Evolutionary conservation across 53 echinoderm and acorn worm species (phyloP), one percentile per base, ranked within the genome.

Genomic region (Holothuria leucospilota): DNA sequence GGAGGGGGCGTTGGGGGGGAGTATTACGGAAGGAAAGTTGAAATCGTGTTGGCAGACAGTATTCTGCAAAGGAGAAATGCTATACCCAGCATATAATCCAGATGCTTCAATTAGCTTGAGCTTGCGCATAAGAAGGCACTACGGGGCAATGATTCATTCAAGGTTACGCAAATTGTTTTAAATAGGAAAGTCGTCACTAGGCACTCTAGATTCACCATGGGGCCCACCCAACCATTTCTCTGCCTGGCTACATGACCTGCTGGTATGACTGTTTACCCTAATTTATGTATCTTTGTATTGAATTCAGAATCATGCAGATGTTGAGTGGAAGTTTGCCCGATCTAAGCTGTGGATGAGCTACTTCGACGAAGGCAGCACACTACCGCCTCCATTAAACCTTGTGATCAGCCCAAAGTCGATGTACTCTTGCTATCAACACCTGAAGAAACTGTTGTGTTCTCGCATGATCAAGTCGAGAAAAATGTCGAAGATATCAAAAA

Each of bases 281-380:
- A 67, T 34, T 28, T 11, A 21, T 46, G 46, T 74, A 12, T 14
- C 39, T 16, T 82, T 56, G 8, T 20, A 70, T 13, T 66, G 24
- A 63, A 25, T 71, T 4, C 68, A 96, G 96, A 91, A 96, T 63
- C 96, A 96, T 30, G 96, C 96, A 0, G 96, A 96, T 65, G 81
- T 91, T 30, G 96, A 96, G 68, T 96, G 96, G 96, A 96, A 96
- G 77, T 96, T 96, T 68, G 96, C 96, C 49, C 93, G 96, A 11
- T 91, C 96, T 51, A 96, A 96, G 69, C 86, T 96, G 12, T 96
- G 96, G 96, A 96, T 96, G 93, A 95, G 95, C 62, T 96, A 96
- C 71, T 96, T 96, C 34, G 96, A 96, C 67, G 96, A 96, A 71
- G 96, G 96, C 13, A 95, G 95, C 39, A 96, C 96, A 8, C 74